Percentiles rank a stretch among this genome's conserved stretches.
Conservation (phyloP, 2,888 invertebrate species). For the Dexiosoma caninum region DNA sequence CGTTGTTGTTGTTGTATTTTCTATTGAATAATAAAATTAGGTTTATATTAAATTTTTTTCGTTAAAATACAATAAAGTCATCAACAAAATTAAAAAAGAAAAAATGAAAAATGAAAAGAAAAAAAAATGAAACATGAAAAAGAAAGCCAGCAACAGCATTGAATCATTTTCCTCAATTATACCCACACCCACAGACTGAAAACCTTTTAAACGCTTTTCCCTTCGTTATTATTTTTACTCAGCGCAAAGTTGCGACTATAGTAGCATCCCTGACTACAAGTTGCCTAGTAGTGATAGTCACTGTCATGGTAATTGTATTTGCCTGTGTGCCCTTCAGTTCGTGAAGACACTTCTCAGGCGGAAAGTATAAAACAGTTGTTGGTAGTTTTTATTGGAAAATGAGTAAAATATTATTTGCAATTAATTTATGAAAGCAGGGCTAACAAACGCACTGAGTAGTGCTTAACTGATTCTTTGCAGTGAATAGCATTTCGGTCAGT, state of each 20-base stretch:
- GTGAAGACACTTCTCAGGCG: too few relatives aligned
- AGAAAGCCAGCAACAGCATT: constrained; percentile 20
- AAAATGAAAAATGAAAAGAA: too few relatives aligned
- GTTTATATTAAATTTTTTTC: constrained; percentile 48
- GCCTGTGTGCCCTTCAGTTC: neutral
- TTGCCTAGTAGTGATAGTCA: constrained; percentile 8
- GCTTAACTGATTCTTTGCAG: too few relatives aligned
- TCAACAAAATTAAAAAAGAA: constrained; percentile 12
- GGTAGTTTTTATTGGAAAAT: too few relatives aligned
- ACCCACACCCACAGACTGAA: neutral
- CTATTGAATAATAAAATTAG: constrained; percentile 58
- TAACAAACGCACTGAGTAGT: too few relatives aligned
- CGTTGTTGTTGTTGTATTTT: constrained; percentile 19
- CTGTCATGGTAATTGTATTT: neutral
- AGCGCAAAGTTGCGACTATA: neutral
- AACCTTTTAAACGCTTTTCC: constrained; percentile 37
- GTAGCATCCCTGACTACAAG: constrained; percentile 2
- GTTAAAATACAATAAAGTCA: constrained; percentile 40
- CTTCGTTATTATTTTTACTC: constrained; percentile 29
- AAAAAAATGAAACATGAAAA: neutral
- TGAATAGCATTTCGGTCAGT: too few relatives aligned
- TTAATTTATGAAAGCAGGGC: too few relatives aligned
- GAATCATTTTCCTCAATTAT: constrained; percentile 24
- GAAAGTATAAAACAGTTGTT: too few relatives aligned
- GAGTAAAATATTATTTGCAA: too few relatives aligned